Base-by-base conservation (phyloP, 1,140 invertebrate genomes). In the roundworm (Caenorhabditis elegans) region DNA sequence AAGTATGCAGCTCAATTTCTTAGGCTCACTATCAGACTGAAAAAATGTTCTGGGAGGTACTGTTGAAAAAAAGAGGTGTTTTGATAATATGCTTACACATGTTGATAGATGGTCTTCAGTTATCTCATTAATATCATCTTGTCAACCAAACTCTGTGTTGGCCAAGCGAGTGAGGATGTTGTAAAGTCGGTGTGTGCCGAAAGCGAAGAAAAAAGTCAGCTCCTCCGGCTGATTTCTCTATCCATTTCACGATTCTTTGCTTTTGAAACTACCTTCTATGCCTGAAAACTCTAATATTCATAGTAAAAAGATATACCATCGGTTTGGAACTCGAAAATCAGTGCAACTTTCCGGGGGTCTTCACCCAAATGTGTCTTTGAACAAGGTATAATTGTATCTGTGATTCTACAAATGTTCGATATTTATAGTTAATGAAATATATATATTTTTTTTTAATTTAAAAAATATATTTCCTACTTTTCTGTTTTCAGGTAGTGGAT, bases 401-500 rank as follows among this genome's bases (percentile, higher is more conserved):
- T n/a, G n/a, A n/a, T n/a, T n/a, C n/a, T n/a, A n/a, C n/a, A n/a
- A n/a, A n/a, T n/a, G n/a, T n/a, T n/a, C n/a, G n/a, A n/a, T n/a
- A n/a, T n/a, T n/a, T n/a, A n/a, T n/a, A n/a, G n/a, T n/a, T n/a
- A n/a, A n/a, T n/a, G n/a, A n/a, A n/a, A n/a, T n/a, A n/a, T n/a
- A n/a, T n/a, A n/a, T n/a, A n/a, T n/a, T n/a, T n/a, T n/a, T n/a
- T n/a, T n/a, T n/a, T n/a, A n/a, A n/a, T n/a, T n/a, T n/a, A n/a
- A n/a, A n/a, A n/a, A n/a, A n/a, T n/a, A n/a, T n/a, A n/a, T n/a
- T n/a, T 43, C 39, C 39, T 43, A 43, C 15, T 43, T 43, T 43
- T 8, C 39, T 65, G 48, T 55, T 60, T 78, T 26, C 39, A 84
- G 83, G 83, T 82, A 13, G 83, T 84, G 3, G 76, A 82, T 11